Evolutionary conservation across 2,888 invertebrate species (phyloP).

Genomic region (Drosophila pegasa): DNA sequence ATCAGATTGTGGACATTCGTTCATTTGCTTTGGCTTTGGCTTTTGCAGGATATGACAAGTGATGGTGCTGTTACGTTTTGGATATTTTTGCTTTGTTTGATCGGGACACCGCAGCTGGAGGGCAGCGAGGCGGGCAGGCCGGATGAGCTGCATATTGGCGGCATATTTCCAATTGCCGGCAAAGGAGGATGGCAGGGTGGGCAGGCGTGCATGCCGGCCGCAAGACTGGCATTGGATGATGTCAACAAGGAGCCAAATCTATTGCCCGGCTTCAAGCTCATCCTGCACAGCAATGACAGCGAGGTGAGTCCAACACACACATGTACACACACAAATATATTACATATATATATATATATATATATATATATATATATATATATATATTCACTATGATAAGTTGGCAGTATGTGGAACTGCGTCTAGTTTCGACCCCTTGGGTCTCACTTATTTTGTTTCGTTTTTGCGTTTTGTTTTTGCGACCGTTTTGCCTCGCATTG

Average conservation of each 20-base stretch:
- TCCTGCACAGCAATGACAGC: constrained; percentile 97
- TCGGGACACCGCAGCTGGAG: constrained; percentile 82
- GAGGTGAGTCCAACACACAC: constrained; percentile 90
- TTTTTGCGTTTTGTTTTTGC: constrained; percentile 61
- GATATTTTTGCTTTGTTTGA: constrained; percentile 85
- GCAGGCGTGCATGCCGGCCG: constrained; percentile 99
- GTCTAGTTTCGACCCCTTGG: constrained; percentile 61
- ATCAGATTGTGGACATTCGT: constrained; percentile 57
- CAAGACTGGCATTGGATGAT: constrained; percentile 97
- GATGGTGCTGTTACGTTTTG: constrained; percentile 85
- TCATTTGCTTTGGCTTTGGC: constrained; percentile 21
- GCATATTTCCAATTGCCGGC: constrained; percentile 98
- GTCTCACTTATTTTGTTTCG: constrained; percentile 72
- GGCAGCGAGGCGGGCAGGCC: constrained; percentile 82
- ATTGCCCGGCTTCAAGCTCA: constrained; percentile 95
- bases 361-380: background rate
- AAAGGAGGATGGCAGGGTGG: constrained; percentile 99
- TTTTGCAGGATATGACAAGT: constrained; percentile 85
- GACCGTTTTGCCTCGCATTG: constrained; percentile 63
- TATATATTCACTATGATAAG: constrained; percentile 36
- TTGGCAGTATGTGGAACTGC: constrained; percentile 28
- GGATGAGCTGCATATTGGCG: constrained; percentile 96
- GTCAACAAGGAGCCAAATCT: constrained; percentile 95
- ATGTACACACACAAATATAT: background rate
- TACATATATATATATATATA: constrained; percentile 3